Evolutionary conservation across 2,797 vertebrate genomes (phyloP).

Genomic region (Propithecus deckenii): DNA sequence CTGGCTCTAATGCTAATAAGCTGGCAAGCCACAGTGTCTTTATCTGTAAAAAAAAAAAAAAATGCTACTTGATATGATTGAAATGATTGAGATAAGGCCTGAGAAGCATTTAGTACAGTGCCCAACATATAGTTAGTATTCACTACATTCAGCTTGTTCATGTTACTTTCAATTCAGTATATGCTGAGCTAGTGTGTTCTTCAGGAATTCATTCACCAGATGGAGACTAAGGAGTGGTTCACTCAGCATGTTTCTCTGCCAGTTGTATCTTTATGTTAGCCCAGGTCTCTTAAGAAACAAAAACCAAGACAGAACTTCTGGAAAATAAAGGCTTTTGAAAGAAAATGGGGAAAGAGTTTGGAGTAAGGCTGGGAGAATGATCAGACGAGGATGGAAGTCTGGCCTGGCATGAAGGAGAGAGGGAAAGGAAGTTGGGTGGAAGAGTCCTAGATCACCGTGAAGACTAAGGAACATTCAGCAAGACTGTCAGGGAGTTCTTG

Average conservation of each 20-base stretch:
- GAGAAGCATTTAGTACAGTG: not conserved
- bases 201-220: not conserved
- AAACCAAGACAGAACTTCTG: not conserved
- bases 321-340: not conserved
- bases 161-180: not conserved
- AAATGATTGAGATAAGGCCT: not conserved
- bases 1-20: not conserved
- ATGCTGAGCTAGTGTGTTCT: not conserved
- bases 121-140: not conserved
- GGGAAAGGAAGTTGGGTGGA: not conserved
- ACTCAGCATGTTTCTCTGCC: not conserved
- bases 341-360: not conserved
- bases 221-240: not conserved
- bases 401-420: not conserved
- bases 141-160: not conserved
- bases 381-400: not conserved
- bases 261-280: not conserved
- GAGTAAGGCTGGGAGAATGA: not conserved
- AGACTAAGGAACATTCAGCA: not conserved
- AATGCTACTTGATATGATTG: not conserved
- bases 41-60: not conserved
- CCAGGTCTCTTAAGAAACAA: not conserved
- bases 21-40: not conserved
- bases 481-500: not conserved
- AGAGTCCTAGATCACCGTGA: fast-evolving